Percentiles rank a stretch among this genome's conserved stretches.
Conservation (phyloP, 2,113 vertebrate genomes). For the Chlorodrepanis virens region DNA sequence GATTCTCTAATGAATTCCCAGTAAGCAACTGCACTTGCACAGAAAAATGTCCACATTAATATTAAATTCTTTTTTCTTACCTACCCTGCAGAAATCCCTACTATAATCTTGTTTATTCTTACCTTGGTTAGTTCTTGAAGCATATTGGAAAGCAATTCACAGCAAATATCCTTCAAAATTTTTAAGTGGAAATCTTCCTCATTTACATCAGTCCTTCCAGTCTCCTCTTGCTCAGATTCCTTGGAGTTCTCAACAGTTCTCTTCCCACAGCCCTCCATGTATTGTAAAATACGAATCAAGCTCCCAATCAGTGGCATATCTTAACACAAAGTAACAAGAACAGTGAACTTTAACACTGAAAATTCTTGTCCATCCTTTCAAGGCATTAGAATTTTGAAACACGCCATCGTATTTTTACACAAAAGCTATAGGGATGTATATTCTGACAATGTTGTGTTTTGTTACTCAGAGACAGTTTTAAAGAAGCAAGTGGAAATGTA, state of each 20-base stretch:
- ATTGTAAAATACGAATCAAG: slow-evolving; percentile 83
- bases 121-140: slow-evolving; percentile 79
- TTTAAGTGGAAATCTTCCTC: slow-evolving; percentile 82
- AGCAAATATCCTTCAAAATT: slow-evolving; percentile 84
- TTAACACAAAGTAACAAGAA: slow-evolving; percentile 39
- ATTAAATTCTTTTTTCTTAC: not conserved
- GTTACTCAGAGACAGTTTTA: not conserved
- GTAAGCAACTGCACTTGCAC: not conserved
- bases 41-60: not conserved
- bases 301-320: slow-evolving; percentile 83
- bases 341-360: not conserved
- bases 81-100: not conserved
- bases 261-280: slow-evolving; percentile 75
- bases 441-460: not conserved
- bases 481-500: not conserved
- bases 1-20: not conserved
- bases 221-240: slow-evolving; percentile 31
- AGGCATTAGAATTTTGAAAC: not conserved
- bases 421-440: not conserved
- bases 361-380: not conserved
- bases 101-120: not conserved
- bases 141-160: slow-evolving; percentile 88
- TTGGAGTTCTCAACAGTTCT: slow-evolving; percentile 28
- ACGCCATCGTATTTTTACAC: not conserved
- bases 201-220: slow-evolving; percentile 3